These are phyloP conservation scores for Aphrophora alni DNA, from an alignment of 2,888 invertebrate genomes.

Conservation along the genomic window DNA sequence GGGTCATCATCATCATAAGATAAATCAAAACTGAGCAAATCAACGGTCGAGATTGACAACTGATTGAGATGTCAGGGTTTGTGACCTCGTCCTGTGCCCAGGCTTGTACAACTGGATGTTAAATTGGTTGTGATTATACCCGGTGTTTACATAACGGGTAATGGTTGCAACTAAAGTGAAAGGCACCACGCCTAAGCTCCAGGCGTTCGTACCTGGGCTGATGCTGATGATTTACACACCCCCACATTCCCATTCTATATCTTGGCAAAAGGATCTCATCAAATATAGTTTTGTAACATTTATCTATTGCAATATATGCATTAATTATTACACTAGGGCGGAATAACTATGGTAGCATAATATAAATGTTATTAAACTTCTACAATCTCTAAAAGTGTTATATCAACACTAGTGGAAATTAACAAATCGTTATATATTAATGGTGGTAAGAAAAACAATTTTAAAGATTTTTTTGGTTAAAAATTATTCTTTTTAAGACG, in stretches of 20 bases:
- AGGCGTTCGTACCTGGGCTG: neutral
- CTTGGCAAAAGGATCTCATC: neutral
- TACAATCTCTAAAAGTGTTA: too few relatives aligned
- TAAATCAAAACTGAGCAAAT: neutral
- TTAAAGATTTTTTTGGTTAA: too few relatives aligned
- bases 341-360: too few relatives aligned
- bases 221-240: neutral
- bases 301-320: too few relatives aligned
- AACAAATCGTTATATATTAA: too few relatives aligned
- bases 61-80: slow-evolving; percentile 2
- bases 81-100: neutral
- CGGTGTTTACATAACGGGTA: neutral
- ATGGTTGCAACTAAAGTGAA: neutral
- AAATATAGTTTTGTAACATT: too few relatives aligned
- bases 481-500: too few relatives aligned
- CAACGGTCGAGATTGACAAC: neutral
- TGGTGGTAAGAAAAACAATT: too few relatives aligned
- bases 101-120: too few relatives aligned
- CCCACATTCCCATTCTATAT: neutral
- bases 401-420: too few relatives aligned
- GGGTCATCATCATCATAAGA: neutral
- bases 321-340: too few relatives aligned
- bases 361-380: too few relatives aligned
- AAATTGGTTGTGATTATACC: neutral
- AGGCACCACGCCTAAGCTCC: neutral